Evolutionary conservation across 2,888 invertebrate genomes (phyloP), one percentile per base, ranked within the genome.

Genomic region (Limulus polyphemus): DNA sequence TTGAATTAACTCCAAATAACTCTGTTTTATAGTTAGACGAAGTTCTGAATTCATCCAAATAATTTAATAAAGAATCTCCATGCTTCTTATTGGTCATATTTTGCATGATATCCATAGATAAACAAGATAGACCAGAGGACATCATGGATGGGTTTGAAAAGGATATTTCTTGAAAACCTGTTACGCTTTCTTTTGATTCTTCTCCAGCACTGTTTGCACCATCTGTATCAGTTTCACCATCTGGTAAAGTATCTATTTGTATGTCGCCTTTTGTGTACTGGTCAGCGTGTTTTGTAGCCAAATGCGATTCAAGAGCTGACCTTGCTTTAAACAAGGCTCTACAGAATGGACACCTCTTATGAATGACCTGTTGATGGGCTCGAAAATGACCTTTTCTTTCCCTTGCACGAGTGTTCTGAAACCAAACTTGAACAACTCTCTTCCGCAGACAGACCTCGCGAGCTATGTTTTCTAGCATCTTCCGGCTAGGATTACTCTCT

Each of bases 351-450:
- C 95, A 97, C 65, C 94, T 82, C 76, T 97, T 97, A 78, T 94
- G 92, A 73, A 97, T 94, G 55, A 92, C 91, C 79, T 94, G 93
- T 70, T 92, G 90, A 78, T 94, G 93, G 32, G 93, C 93, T 69
- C 93, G 82, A 77, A 92, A 93, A 76, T 94, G 93, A 57, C 91
- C 91, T 79, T 91, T 91, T 68, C 93, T 82, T 78, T 94, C 94
- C 72, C 80, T 71, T 32, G 79, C 79, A 71, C 94, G 81, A 48
- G 94, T 93, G 75, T 94, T 94, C 79, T 95, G 94, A 79, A 94
- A 94, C 94, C 94, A 94, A 65, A 94, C 94, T 80, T 97, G 97
- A 62, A 97, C 97, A 58, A 97, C 97, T 70, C 97, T 83, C 77
- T 97, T 97, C 77, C 94, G 95, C 69, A 97, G 81, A 61, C 94